Evolutionary conservation across 2,113 vertebrate species (phyloP).

Genomic region (Muscicapa adusta): DNA sequence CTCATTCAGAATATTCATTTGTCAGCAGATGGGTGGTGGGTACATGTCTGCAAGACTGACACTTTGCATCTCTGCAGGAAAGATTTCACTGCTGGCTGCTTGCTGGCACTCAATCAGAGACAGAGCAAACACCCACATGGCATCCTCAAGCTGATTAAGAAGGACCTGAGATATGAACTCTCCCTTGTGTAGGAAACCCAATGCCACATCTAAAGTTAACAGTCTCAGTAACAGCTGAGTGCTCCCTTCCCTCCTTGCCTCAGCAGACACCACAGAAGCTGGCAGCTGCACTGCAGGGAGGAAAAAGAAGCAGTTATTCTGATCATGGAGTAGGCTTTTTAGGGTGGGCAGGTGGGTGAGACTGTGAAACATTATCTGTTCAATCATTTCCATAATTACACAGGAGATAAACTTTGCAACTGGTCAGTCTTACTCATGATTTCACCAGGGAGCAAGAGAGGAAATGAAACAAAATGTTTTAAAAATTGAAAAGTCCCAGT

Average conservation of each 20-base stretch:
- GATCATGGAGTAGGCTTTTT: neutral
- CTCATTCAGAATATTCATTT: neutral
- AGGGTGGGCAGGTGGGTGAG: neutral
- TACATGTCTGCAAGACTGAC: neutral
- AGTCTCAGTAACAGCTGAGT: neutral
- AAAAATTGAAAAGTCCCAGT: neutral
- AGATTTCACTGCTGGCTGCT: neutral
- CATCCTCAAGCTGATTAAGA: neutral
- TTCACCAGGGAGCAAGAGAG: neutral
- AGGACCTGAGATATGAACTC: neutral
- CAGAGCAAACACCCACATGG: neutral
- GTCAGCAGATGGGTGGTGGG: neutral
- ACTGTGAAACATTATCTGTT: neutral
- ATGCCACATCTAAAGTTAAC: neutral
- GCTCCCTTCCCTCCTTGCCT: neutral
- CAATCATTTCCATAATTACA: neutral
- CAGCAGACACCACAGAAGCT: neutral
- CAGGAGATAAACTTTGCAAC: neutral
- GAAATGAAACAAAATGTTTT: neutral
- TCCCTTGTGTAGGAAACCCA: neutral
- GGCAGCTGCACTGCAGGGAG: neutral
- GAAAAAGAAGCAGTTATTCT: neutral
- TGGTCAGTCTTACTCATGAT: neutral
- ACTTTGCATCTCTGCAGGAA: neutral
- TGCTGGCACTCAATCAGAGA: neutral